These are phyloP conservation scores for Spinus olivaceus DNA, from an alignment of 2,797 vertebrate genomes.

Conservation along the genomic window DNA sequence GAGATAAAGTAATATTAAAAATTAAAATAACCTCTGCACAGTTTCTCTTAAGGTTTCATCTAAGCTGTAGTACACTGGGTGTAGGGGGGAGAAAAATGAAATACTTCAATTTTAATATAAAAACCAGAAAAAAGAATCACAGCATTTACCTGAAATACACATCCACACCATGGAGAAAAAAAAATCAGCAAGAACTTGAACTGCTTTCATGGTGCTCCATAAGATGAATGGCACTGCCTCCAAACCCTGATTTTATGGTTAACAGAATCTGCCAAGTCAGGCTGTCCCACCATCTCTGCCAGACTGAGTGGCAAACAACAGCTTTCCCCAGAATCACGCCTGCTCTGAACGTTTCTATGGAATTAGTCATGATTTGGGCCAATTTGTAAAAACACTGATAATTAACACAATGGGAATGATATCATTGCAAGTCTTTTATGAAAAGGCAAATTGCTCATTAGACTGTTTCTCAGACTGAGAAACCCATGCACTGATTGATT, in stretches of 20 bases:
- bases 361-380: not conserved
- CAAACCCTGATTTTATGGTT: not conserved
- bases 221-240: not conserved
- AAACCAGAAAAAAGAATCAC: not conserved
- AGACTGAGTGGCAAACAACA: not conserved
- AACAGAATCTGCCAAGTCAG: not conserved
- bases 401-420: not conserved
- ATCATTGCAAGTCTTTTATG: not conserved
- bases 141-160: not conserved
- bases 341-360: not conserved
- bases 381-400: not conserved
- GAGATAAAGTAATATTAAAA: not conserved
- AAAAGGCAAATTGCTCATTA: not conserved
- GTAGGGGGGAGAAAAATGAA: not conserved
- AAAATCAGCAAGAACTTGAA: fast-evolving
- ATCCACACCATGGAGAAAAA: not conserved
- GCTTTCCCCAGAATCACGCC: not conserved
- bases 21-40: not conserved
- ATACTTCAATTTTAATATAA: not conserved
- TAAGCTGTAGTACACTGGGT: not conserved
- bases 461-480: not conserved
- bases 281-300: not conserved
- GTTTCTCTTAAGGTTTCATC: not conserved
- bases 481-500: fast-evolving
- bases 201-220: fast-evolving